Base-by-base conservation (phyloP, 2,113 vertebrate species). In the Cromileptes altivelis region DNA sequence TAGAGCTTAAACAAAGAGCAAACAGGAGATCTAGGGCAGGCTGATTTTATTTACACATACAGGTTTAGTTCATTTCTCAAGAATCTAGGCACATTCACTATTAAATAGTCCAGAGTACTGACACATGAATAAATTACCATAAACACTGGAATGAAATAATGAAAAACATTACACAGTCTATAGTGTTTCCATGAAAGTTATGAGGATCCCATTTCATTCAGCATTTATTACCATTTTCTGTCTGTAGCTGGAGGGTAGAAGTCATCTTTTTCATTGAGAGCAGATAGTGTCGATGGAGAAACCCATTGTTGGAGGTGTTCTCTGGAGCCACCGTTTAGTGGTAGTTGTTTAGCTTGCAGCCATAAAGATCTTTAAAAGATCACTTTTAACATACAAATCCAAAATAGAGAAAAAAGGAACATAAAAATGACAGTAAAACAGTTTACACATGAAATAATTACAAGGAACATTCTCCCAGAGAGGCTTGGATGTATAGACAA, bases 191-290 rank as follows among this genome's bases (percentile, higher is more conserved):
- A 45, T 60, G 13, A 19, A 70, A 45, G 50, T 62, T 61, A 19
- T 33, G 27, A 27, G 25, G 15, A 77, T 83, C 45, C 13, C 4
- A 21, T 79, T 62, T 72, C 23, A 70, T 70, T 61, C 12, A 55
- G 19, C 70, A 63, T 73, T 30, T 49, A 75, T 64, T 70, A 50
- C 8, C 12, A 11, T 62, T 84, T 62, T 68, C 33, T 13, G 25
- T 18, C 19, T n/a, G 17, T 61, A 30, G 60, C 50, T 58, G 12
- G 53, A 78, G 75, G 52, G 30, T 53, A 7, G 50, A 21, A 71
- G 40, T 71, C 55, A 17, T 63, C 1, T 13, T 71, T 77, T 57
- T 37, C 49, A 58, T 62, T 33, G n/a, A 33, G 63, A 19, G 6
- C 4, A 21, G 56, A 69, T 49, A 1, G 12, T 53, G 13, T 52